Percentiles rank a stretch among this genome's conserved stretches.
Conservation (phyloP, 1,140 invertebrate genomes). For the Stratiolaelaps scimitus region DNA sequence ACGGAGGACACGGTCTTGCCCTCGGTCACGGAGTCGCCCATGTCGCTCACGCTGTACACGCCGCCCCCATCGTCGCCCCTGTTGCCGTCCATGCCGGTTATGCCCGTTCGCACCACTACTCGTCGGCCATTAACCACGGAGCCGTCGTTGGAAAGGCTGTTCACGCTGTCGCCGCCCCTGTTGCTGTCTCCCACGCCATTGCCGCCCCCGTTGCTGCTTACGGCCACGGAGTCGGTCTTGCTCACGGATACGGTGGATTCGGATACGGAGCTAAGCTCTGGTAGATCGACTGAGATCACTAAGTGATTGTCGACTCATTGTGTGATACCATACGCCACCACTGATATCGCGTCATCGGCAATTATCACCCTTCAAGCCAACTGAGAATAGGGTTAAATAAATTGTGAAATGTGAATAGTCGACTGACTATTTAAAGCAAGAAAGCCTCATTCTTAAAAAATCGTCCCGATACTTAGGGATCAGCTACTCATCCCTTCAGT, state of each 20-base stretch:
- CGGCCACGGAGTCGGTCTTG: constrained; percentile 11
- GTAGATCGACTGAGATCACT: no score
- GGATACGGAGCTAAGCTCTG: constrained; percentile 27
- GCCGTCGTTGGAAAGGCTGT: constrained; percentile 19
- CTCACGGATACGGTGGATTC: constrained; percentile 16
- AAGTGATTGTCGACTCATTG: no score
- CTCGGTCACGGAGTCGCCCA: constrained; percentile 7
- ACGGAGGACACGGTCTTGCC: background rate
- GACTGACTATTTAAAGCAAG: no score
- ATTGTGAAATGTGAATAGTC: no score
- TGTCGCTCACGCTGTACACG: background rate
- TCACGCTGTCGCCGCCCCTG: background rate
- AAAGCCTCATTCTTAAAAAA: no score
- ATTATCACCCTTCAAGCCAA: no score
- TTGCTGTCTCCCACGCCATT: no score
- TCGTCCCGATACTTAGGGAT: no score
- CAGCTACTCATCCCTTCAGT: no score
- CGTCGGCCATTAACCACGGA: constrained; percentile 24
- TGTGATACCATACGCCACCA: no score
- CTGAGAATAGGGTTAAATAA: no score
- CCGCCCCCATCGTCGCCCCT: constrained; percentile 1
- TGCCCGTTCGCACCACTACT: constrained; percentile 11
- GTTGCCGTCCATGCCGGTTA: constrained; percentile 21
- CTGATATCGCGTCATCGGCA: no score
- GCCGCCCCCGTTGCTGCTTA: background rate